A percentile compares a stretch with the other conserved stretches of the same genome.
phyloP scores from a whole-genome alignment of 2,113 vertebrate genomes.

The Accipiter virgatus region DNA sequence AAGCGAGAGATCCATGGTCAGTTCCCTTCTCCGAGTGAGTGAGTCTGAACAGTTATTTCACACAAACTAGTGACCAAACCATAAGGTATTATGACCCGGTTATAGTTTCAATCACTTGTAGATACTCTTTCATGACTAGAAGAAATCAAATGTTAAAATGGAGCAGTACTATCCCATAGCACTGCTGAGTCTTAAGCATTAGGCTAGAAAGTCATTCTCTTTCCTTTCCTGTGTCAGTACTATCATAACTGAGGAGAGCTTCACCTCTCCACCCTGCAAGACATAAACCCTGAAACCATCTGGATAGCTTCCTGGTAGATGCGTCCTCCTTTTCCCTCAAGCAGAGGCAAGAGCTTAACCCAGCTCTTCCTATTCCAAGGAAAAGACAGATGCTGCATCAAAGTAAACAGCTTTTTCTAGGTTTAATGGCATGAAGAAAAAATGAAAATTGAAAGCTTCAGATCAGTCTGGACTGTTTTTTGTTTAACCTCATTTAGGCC shows the following conservation, averaged over 20 bases:
- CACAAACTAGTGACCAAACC: neutral
- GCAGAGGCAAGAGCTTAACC: neutral
- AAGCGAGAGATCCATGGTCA: neutral
- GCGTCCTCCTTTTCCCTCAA: neutral
- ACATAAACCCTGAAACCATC: neutral
- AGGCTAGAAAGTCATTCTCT: neutral
- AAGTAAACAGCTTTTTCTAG: neutral
- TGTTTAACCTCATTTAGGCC: neutral
- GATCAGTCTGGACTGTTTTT: neutral
- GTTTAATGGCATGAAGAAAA: neutral
- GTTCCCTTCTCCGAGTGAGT: neutral
- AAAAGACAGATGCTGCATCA: neutral
- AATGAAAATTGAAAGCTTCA: neutral
- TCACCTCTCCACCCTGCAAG: neutral
- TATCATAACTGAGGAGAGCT: neutral
- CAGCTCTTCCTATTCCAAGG: neutral
- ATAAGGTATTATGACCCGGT: neutral
- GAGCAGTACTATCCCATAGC: rapidly evolving
- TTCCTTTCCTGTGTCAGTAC: neutral
- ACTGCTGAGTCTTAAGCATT: neutral
- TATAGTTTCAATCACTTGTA: neutral
- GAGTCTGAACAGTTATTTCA: neutral
- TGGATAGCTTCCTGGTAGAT: neutral
- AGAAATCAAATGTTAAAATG: neutral
- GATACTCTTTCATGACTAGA: neutral